Evolutionary conservation across 92 coral and sea anemone genomes (phyloP), one percentile per base, ranked within the genome.

Genomic region (Desmophyllum pertusum): DNA sequence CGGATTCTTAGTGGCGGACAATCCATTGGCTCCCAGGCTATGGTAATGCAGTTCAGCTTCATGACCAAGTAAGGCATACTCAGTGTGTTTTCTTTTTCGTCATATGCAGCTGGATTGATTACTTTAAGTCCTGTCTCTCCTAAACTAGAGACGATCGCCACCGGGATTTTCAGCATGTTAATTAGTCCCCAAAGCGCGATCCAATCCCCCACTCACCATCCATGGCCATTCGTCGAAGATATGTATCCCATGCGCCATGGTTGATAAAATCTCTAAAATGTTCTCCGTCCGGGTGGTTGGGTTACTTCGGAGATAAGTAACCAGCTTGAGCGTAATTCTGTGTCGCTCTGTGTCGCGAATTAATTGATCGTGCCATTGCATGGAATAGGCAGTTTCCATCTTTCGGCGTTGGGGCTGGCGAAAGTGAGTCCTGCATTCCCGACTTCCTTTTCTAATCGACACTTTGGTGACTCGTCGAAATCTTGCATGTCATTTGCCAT

Each of bases 131-230:
- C 83, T 21, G 43, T 64, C 38, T 78, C 70, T 30, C 83, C 83
- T 29, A 78, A 64, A 6, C 71, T 78, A 31, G 83, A 78, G 5
- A n/a, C n/a, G n/a, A n/a, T n/a, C 23, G 83, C 73, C 51, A 78
- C 83, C n/a, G n/a, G n/a, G n/a, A n/a, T n/a, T n/a, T n/a, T 5
- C 42, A 78, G 53, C 69, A 55, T 55, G 31, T 78, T 78, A 15
- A 61, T 53, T 17, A 82, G 86, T 25, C 53, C 70, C 79, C 67
- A 57, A 10, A 82, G 17, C 5, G 78, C 77, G 51, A 82, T 82
- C 86, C 86, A 82, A 33, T 82, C 78, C 86, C 86, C 86, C 79
- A 82, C 35, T 42, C 71, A 27, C 86, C 63, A 41, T 77, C 70
- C 81, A 53, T 55, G 9, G 81, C 79, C 55, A 76, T 83, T 30